A percentile compares a stretch with the other conserved stretches of the same genome.
Evolutionary conservation across 2,888 invertebrate species (phyloP).

Genomic region (Drosophila aldrichi): DNA sequence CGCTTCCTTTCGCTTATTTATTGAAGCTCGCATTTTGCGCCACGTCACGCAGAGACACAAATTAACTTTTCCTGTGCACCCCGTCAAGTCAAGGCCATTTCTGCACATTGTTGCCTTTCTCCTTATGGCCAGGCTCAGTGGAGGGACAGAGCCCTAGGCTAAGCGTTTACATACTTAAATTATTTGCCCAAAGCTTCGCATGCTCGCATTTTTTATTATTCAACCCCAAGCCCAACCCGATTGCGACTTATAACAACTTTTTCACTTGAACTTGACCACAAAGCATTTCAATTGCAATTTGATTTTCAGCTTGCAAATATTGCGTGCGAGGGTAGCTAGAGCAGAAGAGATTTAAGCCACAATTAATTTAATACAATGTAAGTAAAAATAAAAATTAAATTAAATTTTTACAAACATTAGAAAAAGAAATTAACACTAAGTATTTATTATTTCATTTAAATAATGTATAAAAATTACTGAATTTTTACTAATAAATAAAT

Average conservation of each 20-base stretch:
- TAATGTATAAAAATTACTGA: too few species aligned
- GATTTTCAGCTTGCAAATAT: slow-evolving; percentile 27
- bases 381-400: too few species aligned
- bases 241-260: slow-evolving; percentile 64
- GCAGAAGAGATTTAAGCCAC: too few species aligned
- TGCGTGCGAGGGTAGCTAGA: slow-evolving; percentile 6
- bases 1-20: slow-evolving; percentile 25
- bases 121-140: not conserved
- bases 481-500: too few species aligned
- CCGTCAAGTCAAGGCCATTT: slow-evolving; percentile 31
- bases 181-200: slow-evolving; percentile 55
- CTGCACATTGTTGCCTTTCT: not conserved
- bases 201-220: slow-evolving; percentile 44
- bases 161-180: slow-evolving; percentile 62
- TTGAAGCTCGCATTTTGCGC: slow-evolving; percentile 41
- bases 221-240: not conserved
- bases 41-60: slow-evolving; percentile 48
- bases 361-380: too few species aligned
- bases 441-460: too few species aligned
- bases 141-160: slow-evolving; percentile 26
- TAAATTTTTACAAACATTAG: too few species aligned
- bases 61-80: slow-evolving; percentile 54
- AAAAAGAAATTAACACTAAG: too few species aligned
- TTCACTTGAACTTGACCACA: slow-evolving; percentile 66
- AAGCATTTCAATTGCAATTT: slow-evolving; percentile 46